These are phyloP conservation scores for Hydroisotoma schaefferi DNA, from an alignment of 2,888 invertebrate genomes.

Conservation along the genomic window DNA sequence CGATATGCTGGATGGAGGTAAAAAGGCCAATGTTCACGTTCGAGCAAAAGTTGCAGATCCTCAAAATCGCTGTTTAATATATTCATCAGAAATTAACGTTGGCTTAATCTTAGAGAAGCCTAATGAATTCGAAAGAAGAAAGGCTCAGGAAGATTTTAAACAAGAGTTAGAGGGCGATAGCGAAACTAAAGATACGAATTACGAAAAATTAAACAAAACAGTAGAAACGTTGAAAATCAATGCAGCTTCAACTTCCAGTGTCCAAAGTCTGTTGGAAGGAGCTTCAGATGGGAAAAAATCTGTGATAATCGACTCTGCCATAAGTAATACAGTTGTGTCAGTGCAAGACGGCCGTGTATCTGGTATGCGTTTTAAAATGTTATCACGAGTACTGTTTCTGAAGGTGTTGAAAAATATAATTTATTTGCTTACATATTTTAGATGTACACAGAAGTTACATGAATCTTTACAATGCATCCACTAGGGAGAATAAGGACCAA, in stretches of 20 bases:
- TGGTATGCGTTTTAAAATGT: not conserved
- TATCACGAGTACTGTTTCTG: not conserved
- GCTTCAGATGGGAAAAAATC: not conserved
- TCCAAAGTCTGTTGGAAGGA: not conserved
- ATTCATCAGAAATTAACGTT: no score
- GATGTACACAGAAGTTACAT: slow-evolving; percentile 45
- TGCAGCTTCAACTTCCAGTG: not conserved
- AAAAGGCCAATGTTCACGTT: no score
- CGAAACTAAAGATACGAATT: no score
- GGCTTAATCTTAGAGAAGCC: not conserved
- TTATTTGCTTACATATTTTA: not conserved
- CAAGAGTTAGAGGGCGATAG: no score
- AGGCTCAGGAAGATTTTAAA: no score
- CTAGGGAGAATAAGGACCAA: not conserved
- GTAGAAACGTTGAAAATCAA: not conserved
- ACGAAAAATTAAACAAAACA: no score
- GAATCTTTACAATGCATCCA: slow-evolving; percentile 41
- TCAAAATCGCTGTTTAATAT: not conserved
- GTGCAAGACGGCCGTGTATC: not conserved
- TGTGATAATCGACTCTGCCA: not conserved
- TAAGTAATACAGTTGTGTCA: not conserved
- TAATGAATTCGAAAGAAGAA: no score
- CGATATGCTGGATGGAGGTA: slow-evolving; percentile 45
- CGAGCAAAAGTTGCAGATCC: not conserved
- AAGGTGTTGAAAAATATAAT: not conserved